Conservation (phyloP, 2,888 invertebrate species). For the Caenorhabditis japonica region DNA sequence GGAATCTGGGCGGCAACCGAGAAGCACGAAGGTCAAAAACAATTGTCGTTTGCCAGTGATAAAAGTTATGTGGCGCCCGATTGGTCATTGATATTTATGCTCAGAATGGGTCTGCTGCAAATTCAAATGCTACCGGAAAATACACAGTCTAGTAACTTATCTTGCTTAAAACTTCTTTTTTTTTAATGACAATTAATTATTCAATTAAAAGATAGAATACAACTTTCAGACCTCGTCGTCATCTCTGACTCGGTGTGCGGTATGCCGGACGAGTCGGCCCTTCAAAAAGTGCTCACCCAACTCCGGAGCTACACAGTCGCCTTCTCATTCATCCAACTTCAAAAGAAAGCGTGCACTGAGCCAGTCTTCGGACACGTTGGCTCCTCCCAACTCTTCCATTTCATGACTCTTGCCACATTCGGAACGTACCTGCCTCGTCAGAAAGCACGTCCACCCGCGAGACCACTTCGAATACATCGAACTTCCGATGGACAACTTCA, state of each 20-base stretch:
- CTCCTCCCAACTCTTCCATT: slow-evolving; percentile 85
- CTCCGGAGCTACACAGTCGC: slow-evolving; percentile 84
- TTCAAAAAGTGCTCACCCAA: slow-evolving; percentile 85
- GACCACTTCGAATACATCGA: neutral
- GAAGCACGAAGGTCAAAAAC: slow-evolving; percentile 10
- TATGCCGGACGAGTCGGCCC: slow-evolving; percentile 84
- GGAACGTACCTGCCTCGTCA: slow-evolving; percentile 79
- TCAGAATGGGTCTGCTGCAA: slow-evolving; percentile 85
- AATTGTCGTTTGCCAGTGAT: slow-evolving; percentile 27
- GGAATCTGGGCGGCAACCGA: slow-evolving; percentile 32
- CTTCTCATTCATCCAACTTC: slow-evolving; percentile 84
- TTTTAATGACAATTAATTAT: no score
- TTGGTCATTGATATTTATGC: slow-evolving; percentile 83
- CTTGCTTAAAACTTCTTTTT: neutral
- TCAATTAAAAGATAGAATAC: no score
- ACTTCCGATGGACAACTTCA: neutral
- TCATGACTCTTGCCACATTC: slow-evolving; percentile 85
- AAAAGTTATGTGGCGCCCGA: slow-evolving; percentile 64
- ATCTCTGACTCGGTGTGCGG: slow-evolving; percentile 84
- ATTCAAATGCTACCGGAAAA: slow-evolving; percentile 85
- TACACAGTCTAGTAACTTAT: slow-evolving; percentile 83
- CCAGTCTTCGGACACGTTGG: slow-evolving; percentile 82
- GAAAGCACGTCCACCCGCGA: slow-evolving; percentile 8
- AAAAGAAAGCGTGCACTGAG: slow-evolving; percentile 48
- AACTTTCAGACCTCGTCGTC: slow-evolving; percentile 78